Evolutionary conservation across 2,797 vertebrate species (phyloP).

Genomic region (Melanotaenia boesemani): DNA sequence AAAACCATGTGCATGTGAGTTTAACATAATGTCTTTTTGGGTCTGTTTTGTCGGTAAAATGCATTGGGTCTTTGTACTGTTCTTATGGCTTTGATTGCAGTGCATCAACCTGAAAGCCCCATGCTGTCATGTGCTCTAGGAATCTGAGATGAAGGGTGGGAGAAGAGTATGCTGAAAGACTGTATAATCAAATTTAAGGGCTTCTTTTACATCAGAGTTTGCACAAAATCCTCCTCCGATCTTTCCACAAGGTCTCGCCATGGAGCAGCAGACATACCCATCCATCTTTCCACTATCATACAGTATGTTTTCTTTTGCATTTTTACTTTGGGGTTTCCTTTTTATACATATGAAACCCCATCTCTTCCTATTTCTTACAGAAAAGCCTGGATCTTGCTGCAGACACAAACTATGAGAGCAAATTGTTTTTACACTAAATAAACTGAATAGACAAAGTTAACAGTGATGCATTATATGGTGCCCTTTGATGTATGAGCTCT

Average conservation of each 20-base stretch:
- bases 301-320: not conserved
- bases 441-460: constrained; percentile 9
- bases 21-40: not conserved
- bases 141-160: constrained; percentile 29
- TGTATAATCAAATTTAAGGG: constrained; percentile 18
- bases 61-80: constrained; percentile 49
- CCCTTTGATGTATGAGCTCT: constrained; percentile 1
- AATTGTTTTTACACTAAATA: not conserved
- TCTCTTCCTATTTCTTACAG: constrained; percentile 8
- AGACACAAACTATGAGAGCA: constrained; percentile 16
- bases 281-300: constrained; percentile 30
- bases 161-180: constrained; percentile 17
- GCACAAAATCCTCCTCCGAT: constrained; percentile 17
- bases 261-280: constrained; percentile 43
- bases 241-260: constrained; percentile 41
- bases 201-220: constrained; percentile 20
- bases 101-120: constrained; percentile 44
- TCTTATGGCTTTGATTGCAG: constrained; percentile 29
- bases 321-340: constrained; percentile 9
- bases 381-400: constrained; percentile 1
- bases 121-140: constrained; percentile 42
- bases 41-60: constrained; percentile 38
- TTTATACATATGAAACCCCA: constrained; percentile 18
- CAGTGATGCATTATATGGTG: not conserved
- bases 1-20: constrained; percentile 16